phyloP scores from a whole-genome alignment of 1,140 invertebrate species.

The Drosophila malerkotliana region DNA sequence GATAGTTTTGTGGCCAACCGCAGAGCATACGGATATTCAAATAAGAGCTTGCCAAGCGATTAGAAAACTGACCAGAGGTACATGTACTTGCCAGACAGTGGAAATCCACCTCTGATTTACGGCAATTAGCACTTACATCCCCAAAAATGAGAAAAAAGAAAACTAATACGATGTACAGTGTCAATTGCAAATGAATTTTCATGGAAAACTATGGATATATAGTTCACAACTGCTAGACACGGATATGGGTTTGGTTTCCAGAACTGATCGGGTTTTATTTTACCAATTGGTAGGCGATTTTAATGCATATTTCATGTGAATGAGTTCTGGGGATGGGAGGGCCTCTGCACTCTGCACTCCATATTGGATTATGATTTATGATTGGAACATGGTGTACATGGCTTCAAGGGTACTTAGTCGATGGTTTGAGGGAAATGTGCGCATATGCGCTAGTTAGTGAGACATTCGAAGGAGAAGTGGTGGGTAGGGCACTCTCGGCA shows the following conservation, averaged over 20 bases:
- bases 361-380: constrained; percentile 83
- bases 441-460: constrained; percentile 78
- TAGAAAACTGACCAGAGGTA: constrained; percentile 31
- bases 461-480: constrained; percentile 65
- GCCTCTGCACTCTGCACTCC: constrained; percentile 62
- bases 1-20: constrained; percentile 19
- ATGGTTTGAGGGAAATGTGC: constrained; percentile 63
- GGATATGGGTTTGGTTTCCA: constrained; percentile 24
- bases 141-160: constrained; percentile 17
- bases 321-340: constrained; percentile 6
- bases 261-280: constrained; percentile 57
- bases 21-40: constrained; percentile 36
- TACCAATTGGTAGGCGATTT: constrained; percentile 71
- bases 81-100: constrained; percentile 52
- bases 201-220: constrained; percentile 37
- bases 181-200: constrained; percentile 40
- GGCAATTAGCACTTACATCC: constrained; percentile 76
- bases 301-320: constrained; percentile 79
- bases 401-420: constrained; percentile 69
- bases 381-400: constrained; percentile 70
- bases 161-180: constrained; percentile 43
- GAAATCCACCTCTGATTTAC: constrained; percentile 76
- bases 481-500: constrained; percentile 52
- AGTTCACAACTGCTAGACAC: constrained; percentile 37
- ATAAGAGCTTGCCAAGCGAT: constrained; percentile 11